Evolutionary conservation across 2,888 invertebrate species (phyloP), one percentile per base, ranked within the genome.

Genomic region (Sphecodes monilicornis): DNA sequence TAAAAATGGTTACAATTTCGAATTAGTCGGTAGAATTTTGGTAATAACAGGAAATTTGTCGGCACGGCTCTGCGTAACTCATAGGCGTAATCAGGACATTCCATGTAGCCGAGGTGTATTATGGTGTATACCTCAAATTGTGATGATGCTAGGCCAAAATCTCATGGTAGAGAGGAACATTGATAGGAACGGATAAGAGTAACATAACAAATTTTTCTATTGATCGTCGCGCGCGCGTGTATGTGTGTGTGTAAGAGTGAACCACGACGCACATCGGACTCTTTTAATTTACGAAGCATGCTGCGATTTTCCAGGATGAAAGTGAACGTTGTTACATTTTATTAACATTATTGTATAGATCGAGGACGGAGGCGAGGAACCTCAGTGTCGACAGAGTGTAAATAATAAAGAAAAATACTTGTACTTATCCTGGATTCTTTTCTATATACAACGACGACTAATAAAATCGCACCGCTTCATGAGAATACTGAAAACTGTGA

Each of bases 361-460:
- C 64, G 16, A 78, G 69, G 60, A 72, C 26, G 16, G 16, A 75
- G 22, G 78, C 73, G 80, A 71, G 70, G 60, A 68, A 69, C 57
- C 68, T 69, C 80, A 29, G 46, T 26, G 54, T 76, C 43, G 50
- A 64, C 66, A 68, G 43, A 82, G 13, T 91, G 91, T 91, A 90
- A 89, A 91, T 90, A 90, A 90, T 90, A 91, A 91, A 90, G 54
- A 76, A 68, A 88, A 54, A n/a, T 81, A 86, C 81, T 86, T 86
- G 32, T 76, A 84, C 50, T 39, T 41, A 41, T 72, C 13, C 70
- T 36, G 18, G 60, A 18, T 36, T 39, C 32, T 71, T 32, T 71
- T 60, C 29, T 60, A 54, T 54, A 54, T n/a, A 54, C n/a, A n/a
- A n/a, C 57, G 26, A 26, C 26, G 22, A 26, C 26, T 60, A 29